Base-by-base conservation (phyloP, 2,113 vertebrate species). In the Candoia aspera region DNA sequence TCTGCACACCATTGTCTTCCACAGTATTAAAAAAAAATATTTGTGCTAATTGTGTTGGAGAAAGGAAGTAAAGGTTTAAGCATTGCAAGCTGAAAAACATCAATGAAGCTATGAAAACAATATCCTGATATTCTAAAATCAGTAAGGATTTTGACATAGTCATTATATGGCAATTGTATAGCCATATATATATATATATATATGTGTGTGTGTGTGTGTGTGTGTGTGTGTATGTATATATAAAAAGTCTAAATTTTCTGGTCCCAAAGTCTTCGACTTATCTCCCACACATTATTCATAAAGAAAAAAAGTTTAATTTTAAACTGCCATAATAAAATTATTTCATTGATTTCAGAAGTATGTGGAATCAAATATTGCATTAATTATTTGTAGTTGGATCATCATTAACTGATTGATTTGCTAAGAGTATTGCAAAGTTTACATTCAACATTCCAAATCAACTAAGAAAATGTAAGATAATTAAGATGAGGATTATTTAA, bases 351-450 rank as follows among this genome's bases (percentile, higher is more conserved):
- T 59, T 46, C 11, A 19, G 73, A 59, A 84, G 53, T 37, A 57
- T 26, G 37, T 46, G 46, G 89, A 58, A 84, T 90, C 2, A 46
- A 29, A 68, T 37, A 57, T 55, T 83, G 15, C 73, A 84, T 90
- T 90, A 90, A 90, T 90, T 84, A 90, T 49, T 37, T 84, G 21
- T 84, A 90, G 59, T 90, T 59, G 33, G 89, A 84, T 58, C 37
- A 84, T 17, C 37, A 49, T 42, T 57, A 90, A 90, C 46, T 73
- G 83, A 19, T 46, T 24, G 57, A 8, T 24, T 84, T 46, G 33
- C 33, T 59, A 37, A 90, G 8, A 58, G 12, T 24, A 29, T 84
- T 37, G 6, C 10, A 17, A 8, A 58, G 12, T 33, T 83, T 29
- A 42, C 53, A 57, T 37, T 59, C 33, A 19, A 84, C 33, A 90